Percentiles rank a stretch among this genome's conserved stretches.
These are phyloP conservation scores for Xestia ashworthii DNA, from an alignment of 2,888 invertebrate species.

Conservation along the genomic window DNA sequence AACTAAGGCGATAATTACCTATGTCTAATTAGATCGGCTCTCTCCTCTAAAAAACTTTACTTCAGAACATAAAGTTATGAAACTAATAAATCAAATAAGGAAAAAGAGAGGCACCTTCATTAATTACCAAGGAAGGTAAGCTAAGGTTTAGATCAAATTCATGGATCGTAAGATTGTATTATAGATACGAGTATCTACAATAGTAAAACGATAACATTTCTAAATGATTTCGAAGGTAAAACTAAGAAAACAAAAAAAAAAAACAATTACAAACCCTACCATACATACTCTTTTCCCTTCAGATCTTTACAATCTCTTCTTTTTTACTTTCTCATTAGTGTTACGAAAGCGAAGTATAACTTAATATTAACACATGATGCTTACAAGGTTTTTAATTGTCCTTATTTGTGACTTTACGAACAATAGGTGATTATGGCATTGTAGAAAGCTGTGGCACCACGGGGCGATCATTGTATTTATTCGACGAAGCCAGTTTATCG, in stretches of 20 bases:
- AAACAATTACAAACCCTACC: background rate
- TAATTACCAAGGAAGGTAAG: background rate
- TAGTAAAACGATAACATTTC: background rate
- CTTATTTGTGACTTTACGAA: conserved; percentile 82
- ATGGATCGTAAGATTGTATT: background rate
- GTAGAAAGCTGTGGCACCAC: conserved; percentile 86
- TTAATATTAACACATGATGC: conserved; percentile 57
- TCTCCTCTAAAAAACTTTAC: background rate
- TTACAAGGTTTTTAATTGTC: conserved; percentile 78
- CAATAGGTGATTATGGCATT: conserved; percentile 89
- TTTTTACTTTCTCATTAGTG: conserved; percentile 34
- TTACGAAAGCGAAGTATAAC: conserved; percentile 39
- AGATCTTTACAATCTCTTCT: background rate
- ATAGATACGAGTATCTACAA: background rate
- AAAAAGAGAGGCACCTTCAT: background rate
- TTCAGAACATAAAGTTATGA: background rate
- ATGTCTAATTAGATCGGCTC: too few species aligned
- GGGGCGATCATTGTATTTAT: conserved; percentile 86
- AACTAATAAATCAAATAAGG: background rate
- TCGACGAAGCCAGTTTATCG: conserved; percentile 79
- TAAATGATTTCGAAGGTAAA: background rate
- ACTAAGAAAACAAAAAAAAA: background rate
- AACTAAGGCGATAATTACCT: background rate
- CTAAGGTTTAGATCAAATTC: background rate
- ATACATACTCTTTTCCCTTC: conserved; percentile 2